These are phyloP conservation scores for Tonatia bakeri DNA, from an alignment of 2,113 vertebrate genomes.

Conservation along the genomic window DNA sequence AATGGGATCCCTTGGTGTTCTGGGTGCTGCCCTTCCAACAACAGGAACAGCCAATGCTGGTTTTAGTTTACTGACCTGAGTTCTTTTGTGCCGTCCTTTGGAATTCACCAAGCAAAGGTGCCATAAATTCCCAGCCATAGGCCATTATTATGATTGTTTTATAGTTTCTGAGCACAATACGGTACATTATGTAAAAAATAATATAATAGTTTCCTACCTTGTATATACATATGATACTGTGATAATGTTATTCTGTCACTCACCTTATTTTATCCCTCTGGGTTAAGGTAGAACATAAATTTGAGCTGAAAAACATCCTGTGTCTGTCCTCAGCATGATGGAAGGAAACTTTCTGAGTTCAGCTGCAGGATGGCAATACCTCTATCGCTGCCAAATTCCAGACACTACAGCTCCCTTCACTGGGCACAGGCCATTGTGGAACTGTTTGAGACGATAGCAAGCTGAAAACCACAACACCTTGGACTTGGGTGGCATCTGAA, in stretches of 20 bases:
- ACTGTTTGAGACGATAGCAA: not conserved
- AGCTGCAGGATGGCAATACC: not conserved
- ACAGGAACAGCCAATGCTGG: not conserved
- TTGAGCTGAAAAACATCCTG: not conserved
- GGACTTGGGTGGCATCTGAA: slow-evolving; percentile 26
- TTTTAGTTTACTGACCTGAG: slow-evolving; percentile 28
- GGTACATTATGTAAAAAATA: slow-evolving; percentile 43
- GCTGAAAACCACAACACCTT: not conserved
- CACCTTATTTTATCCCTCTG: slow-evolving; percentile 6
- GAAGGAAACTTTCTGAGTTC: not conserved
- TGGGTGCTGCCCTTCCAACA: not conserved
- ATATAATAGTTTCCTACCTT: slow-evolving; percentile 37
- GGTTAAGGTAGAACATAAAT: not conserved
- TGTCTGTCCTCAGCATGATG: not conserved
- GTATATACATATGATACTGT: slow-evolving; percentile 16
- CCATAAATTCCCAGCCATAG: not conserved
- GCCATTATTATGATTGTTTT: slow-evolving; percentile 31
- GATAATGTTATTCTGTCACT: slow-evolving; percentile 44
- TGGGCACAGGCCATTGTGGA: not conserved
- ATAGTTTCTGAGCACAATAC: not conserved
- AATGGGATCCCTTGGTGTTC: not conserved
- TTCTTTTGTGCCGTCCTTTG: slow-evolving; percentile 24
- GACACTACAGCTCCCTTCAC: not conserved
- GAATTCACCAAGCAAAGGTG: slow-evolving; percentile 31
- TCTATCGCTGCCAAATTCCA: not conserved